Conservation (phyloP, 2,113 vertebrate genomes). For the Circaetus cinerascens region DNA sequence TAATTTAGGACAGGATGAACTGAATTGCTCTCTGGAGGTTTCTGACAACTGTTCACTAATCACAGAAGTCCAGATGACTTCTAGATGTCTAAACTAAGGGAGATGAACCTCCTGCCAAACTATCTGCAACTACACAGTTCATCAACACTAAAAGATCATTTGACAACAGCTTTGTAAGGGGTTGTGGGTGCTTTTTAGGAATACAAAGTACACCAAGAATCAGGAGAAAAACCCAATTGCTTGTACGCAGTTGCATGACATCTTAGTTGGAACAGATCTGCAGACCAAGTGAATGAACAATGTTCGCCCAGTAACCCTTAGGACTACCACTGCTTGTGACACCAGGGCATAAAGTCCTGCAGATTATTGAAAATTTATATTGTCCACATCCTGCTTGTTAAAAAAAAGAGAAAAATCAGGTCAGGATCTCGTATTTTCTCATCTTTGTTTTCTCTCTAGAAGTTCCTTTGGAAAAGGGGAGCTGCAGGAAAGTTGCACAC, state of each 20-base stretch:
- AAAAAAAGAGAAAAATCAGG: not conserved
- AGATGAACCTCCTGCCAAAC: not conserved
- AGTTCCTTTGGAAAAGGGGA: not conserved
- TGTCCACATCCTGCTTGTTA: not conserved
- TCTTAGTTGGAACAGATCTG: not conserved
- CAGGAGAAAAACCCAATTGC: not conserved
- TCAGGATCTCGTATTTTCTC: not conserved
- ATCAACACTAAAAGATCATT: not conserved
- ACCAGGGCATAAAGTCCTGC: not conserved
- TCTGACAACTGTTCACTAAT: not conserved
- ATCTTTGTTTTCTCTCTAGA: not conserved
- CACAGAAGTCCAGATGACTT: not conserved
- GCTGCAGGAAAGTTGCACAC: not conserved
- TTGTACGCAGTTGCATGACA: not conserved
- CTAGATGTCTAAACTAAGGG: not conserved
- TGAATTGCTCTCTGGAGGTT: not conserved
- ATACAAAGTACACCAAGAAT: not conserved
- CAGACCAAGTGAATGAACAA: not conserved
- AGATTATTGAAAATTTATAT: not conserved
- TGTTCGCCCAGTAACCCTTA: not conserved
- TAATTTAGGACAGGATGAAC: not conserved
- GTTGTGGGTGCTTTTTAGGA: not conserved
- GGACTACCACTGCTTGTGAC: not conserved
- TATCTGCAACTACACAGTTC: not conserved
- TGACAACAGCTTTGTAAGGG: not conserved